Base-by-base conservation (phyloP, 2,888 invertebrate genomes). In the Xestia rhomboidea region DNA sequence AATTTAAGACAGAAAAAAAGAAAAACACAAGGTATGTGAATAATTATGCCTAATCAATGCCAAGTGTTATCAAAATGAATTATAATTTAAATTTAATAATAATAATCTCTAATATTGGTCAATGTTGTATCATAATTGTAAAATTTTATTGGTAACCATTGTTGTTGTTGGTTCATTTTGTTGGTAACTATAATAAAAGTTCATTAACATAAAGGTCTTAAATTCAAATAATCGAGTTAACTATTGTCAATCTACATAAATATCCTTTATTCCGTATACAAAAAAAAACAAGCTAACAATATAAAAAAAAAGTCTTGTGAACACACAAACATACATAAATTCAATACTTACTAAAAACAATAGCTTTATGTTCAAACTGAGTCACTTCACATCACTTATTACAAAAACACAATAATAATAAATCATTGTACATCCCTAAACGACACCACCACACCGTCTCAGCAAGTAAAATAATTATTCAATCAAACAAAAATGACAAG, bases 351-450 rank as follows among this genome's bases (percentile, higher is more conserved):
- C 87, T 49, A 57, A 87, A 85, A 78, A 34, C 34, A 81, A 77
- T 63, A 82, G 15, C 38, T 38, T 44, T 71, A 38, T 74, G 67
- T 71, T 71, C 41, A 79, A 84, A 84, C 64, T 69, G 57, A 84
- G 76, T 81, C 86, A 89, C 89, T 81, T 81, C 86, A 88, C 89
- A 77, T 79, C 87, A 87, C 85, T 64, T 62, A 27, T 74, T 83
- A 72, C 54, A 76, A 77, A 84, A 84, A 81, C 86, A 86, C 82
- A 79, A 86, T 68, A 78, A 74, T 74, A 72, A 72, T 69, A 67
- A 84, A 68, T 73, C 68, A 77, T 77, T 72, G 11, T 60, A 60
- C 67, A 80, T 84, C 68, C 68, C 63, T 64, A 77, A 73, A 76
- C 57, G 77, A 84, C 81, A 84, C 76, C 77, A 87, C 78, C 69